These are phyloP conservation scores for Athene cunicularia DNA, from an alignment of 2,113 vertebrate species.

Conservation along the genomic window DNA sequence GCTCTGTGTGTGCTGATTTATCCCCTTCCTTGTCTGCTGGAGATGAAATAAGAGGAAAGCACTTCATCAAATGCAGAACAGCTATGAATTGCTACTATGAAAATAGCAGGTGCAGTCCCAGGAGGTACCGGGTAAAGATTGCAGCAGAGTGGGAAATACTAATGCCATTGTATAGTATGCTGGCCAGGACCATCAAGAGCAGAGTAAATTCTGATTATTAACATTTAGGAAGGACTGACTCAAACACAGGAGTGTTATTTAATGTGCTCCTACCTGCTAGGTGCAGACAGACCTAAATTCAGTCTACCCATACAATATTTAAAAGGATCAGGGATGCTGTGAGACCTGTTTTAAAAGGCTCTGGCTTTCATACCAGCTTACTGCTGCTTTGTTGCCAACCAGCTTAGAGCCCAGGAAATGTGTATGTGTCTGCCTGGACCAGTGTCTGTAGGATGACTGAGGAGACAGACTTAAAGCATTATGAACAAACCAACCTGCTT, in stretches of 20 bases:
- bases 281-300: not conserved
- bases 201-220: not conserved
- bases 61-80: not conserved
- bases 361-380: not conserved
- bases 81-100: not conserved
- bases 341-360: not conserved
- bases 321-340: not conserved
- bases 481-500: not conserved
- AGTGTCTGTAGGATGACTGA: not conserved
- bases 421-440: not conserved
- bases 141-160: not conserved
- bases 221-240: not conserved
- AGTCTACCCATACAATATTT: not conserved
- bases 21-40: not conserved
- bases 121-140: not conserved
- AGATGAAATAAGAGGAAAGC: constrained; percentile 6
- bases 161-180: not conserved
- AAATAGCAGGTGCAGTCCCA: not conserved
- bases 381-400: not conserved
- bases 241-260: not conserved
- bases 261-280: not conserved
- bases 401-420: not conserved
- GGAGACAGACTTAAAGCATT: not conserved
- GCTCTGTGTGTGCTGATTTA: not conserved
- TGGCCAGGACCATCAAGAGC: not conserved